These are phyloP conservation scores for Coelopa frigida DNA, from an alignment of 1,140 invertebrate genomes.

Conservation along the genomic window DNA sequence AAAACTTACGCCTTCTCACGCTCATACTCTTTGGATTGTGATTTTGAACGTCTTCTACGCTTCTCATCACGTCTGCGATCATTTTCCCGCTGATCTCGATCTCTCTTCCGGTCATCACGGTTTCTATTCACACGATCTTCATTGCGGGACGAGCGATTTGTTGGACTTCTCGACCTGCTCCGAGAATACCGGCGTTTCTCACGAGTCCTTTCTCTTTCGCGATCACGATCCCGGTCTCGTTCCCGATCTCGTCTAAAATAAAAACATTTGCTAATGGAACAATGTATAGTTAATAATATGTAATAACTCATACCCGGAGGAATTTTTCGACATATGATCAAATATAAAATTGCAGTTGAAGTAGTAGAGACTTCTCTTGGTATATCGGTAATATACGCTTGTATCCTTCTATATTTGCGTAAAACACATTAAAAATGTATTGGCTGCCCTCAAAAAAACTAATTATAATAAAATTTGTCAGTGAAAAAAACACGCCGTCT, in stretches of 20 bases:
- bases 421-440: too few relatives aligned
- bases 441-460: too few relatives aligned
- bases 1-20: conserved; percentile 28
- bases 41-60: conserved; percentile 41
- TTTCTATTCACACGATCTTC: conserved; percentile 46
- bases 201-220: conserved; percentile 28
- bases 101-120: conserved; percentile 41
- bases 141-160: conserved; percentile 46
- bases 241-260: conserved; percentile 10
- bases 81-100: conserved; percentile 27
- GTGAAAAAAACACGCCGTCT: too few relatives aligned
- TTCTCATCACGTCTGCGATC: conserved; percentile 29
- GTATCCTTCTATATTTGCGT: too few relatives aligned
- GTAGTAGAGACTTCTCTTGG: too few relatives aligned
- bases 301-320: too few relatives aligned
- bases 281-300: too few relatives aligned
- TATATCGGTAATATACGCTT: too few relatives aligned
- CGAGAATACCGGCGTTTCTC: conserved; percentile 49
- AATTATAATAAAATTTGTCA: too few relatives aligned
- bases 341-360: too few relatives aligned
- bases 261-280: too few relatives aligned
- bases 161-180: conserved; percentile 52
- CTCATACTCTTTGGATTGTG: conserved; percentile 43
- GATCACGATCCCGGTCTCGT: conserved; percentile 11
- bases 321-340: too few relatives aligned